Evolutionary conservation across 2,797 vertebrate species (phyloP).

Genomic region (Alcedo atthis): DNA sequence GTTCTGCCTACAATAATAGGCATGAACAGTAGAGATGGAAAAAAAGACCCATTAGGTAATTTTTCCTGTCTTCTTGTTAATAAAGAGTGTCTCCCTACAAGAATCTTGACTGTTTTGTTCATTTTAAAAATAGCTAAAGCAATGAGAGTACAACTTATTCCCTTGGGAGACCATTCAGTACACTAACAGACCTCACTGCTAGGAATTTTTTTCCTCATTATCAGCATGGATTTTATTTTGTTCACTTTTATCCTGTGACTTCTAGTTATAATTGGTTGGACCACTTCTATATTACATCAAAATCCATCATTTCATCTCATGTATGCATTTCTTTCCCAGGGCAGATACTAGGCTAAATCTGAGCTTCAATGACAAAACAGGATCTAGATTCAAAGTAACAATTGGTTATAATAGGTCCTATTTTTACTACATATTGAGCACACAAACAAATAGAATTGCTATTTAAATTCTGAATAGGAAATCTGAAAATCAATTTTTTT

Average conservation of each 20-base stretch:
- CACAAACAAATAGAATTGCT: constrained; percentile 1
- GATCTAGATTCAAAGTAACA: background rate
- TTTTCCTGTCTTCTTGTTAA: constrained; percentile 56
- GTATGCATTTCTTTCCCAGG: background rate
- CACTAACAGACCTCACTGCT: constrained; percentile 27
- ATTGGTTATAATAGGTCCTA: background rate
- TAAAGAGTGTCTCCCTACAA: constrained; percentile 50
- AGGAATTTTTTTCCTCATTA: constrained; percentile 50
- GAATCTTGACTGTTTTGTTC: constrained; percentile 46
- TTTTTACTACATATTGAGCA: constrained; percentile 18
- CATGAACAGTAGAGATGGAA: background rate
- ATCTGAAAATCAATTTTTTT: background rate
- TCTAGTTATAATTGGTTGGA: constrained; percentile 8
- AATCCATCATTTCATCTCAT: constrained; percentile 33
- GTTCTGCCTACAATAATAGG: constrained; percentile 36
- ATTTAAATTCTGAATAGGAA: constrained; percentile 47
- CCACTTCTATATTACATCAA: constrained; percentile 13
- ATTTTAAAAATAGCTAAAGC: constrained; percentile 60
- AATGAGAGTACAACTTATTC: background rate
- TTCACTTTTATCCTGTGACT: constrained; percentile 24
- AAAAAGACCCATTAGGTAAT: constrained; percentile 25
- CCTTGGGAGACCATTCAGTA: constrained; percentile 22
- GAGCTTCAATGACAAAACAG: constrained; percentile 17
- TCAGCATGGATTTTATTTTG: constrained; percentile 39
- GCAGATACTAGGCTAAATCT: background rate